These are phyloP conservation scores for Barnardius zonarius DNA, from an alignment of 2,113 vertebrate species.

Conservation along the genomic window DNA sequence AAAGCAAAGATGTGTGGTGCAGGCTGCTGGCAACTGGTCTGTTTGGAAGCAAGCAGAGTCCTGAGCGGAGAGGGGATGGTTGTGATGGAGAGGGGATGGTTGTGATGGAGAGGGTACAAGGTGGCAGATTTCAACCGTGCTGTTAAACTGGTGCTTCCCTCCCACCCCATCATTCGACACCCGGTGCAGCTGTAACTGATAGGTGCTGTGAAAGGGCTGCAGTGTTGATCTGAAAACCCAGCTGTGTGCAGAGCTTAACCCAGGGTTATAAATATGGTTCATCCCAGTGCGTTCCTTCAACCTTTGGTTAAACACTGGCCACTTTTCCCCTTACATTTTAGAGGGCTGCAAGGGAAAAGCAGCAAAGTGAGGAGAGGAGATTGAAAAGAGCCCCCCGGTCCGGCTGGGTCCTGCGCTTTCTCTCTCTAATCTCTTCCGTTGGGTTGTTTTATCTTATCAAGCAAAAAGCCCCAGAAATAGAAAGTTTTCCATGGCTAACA, in stretches of 20 bases:
- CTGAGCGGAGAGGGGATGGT: not conserved
- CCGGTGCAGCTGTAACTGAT: accelerated
- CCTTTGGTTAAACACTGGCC: slow-evolving; percentile 5
- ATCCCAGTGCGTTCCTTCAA: not conserved
- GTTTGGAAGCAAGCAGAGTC: not conserved
- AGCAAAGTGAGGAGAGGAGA: not conserved
- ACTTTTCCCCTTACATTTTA: not conserved
- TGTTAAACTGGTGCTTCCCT: not conserved
- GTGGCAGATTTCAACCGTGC: not conserved
- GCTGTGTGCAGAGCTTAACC: not conserved
- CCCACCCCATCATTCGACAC: accelerated
- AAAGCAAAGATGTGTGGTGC: not conserved
- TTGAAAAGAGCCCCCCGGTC: not conserved
- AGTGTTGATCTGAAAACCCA: not conserved
- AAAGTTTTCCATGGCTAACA: slow-evolving; percentile 77
- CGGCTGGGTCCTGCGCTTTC: slow-evolving; percentile 31
- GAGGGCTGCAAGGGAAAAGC: not conserved
- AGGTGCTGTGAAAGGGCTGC: not conserved
- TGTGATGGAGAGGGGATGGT: accelerated
- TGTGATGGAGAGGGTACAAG: accelerated
- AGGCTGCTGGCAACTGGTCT: not conserved
- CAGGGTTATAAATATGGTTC: not conserved
- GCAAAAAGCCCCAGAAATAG: slow-evolving; percentile 84
- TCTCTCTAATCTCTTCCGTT: slow-evolving; percentile 64
- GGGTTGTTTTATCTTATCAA: slow-evolving; percentile 82